Conservation (phyloP, 2,888 invertebrate species). For the Zygogramma bicolorata region DNA sequence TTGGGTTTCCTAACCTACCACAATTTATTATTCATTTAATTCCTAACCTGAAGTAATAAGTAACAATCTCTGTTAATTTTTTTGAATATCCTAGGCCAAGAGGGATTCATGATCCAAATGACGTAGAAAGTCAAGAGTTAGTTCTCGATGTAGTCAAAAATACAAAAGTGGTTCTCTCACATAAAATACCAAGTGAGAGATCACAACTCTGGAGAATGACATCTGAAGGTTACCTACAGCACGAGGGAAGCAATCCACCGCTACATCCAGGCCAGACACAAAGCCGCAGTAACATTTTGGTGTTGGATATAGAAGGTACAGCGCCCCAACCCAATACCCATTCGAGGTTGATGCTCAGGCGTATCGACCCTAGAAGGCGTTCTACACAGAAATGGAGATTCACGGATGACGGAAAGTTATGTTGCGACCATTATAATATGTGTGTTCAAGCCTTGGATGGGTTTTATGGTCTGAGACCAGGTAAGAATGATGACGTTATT, state of each 20-base stretch:
- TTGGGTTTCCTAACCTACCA: too few species aligned
- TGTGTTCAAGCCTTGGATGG: conserved; percentile 84
- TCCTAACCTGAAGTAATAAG: not conserved
- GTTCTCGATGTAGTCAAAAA: conserved; percentile 83
- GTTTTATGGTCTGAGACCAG: conserved; percentile 69
- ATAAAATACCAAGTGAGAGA: conserved; percentile 78
- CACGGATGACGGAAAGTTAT: conserved; percentile 84
- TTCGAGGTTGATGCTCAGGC: conserved; percentile 82
- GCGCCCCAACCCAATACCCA: conserved; percentile 87
- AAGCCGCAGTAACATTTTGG: conserved; percentile 68
- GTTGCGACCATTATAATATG: conserved; percentile 89
- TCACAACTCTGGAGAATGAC: conserved; percentile 97
- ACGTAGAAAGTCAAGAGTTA: conserved; percentile 79
- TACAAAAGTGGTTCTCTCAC: conserved; percentile 76
- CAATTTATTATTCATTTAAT: not conserved
- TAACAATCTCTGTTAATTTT: not conserved
- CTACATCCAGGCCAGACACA: conserved; percentile 61
- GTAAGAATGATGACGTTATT: conserved; percentile 48
- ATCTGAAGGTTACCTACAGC: conserved; percentile 88
- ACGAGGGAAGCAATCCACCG: conserved; percentile 88
- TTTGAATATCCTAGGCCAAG: conserved; percentile 43
- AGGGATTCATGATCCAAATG: conserved; percentile 64
- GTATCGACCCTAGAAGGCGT: conserved; percentile 85
- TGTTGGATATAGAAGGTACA: conserved; percentile 83
- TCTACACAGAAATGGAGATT: conserved; percentile 96